Percentiles rank a stretch among this genome's conserved stretches.
These are phyloP conservation scores for Synergus laeviventris DNA, from an alignment of 2,888 invertebrate species.

Conservation along the genomic window DNA sequence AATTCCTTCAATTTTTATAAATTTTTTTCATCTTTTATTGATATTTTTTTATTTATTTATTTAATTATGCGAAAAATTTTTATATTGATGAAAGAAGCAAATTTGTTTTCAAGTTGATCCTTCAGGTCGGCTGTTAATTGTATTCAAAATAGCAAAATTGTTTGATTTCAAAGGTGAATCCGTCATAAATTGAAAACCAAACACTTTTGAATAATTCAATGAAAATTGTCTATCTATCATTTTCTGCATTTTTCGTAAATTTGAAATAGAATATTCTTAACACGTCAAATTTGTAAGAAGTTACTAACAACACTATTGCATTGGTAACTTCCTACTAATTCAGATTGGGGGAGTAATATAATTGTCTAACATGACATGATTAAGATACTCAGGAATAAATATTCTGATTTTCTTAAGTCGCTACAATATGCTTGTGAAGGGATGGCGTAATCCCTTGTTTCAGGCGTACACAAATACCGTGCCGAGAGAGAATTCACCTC, in stretches of 20 bases:
- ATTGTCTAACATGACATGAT: too few species aligned
- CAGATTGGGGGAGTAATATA: too few species aligned
- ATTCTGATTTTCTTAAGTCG: slow-evolving; percentile 51
- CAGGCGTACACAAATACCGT: slow-evolving; percentile 89
- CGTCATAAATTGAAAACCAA: neutral
- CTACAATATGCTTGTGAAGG: slow-evolving; percentile 72
- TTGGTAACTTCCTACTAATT: too few species aligned
- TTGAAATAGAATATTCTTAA: too few species aligned
- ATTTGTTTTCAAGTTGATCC: slow-evolving; percentile 7
- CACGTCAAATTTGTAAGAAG: too few species aligned
- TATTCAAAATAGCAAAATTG: neutral
- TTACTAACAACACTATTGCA: too few species aligned
- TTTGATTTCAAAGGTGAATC: neutral
- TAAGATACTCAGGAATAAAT: neutral
- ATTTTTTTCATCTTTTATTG: neutral
- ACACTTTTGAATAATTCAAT: too few species aligned
- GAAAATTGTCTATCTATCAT: too few species aligned
- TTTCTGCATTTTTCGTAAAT: too few species aligned
- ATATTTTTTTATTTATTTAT: too few species aligned
- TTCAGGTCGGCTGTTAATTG: neutral
- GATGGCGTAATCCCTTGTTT: slow-evolving; percentile 74
- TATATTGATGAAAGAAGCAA: neutral
- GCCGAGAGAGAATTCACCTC: slow-evolving; percentile 90
- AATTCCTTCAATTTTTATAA: slow-evolving; percentile 13
- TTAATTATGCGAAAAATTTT: too few species aligned